Conservation (phyloP, 2,888 invertebrate genomes). For the Oegoconia quadripuncta region DNA sequence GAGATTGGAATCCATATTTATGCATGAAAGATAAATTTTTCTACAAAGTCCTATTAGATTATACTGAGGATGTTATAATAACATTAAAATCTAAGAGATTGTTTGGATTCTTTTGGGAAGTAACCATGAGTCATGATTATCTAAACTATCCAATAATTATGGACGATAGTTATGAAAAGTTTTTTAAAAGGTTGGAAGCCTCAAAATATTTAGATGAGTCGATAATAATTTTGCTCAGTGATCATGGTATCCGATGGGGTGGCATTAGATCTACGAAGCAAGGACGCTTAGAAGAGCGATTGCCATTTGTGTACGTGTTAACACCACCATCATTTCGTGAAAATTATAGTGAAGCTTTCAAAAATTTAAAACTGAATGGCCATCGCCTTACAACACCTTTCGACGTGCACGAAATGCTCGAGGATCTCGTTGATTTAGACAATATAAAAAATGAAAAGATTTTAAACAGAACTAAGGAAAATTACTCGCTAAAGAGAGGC, state of each 20-base stretch:
- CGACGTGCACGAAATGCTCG: slow-evolving; percentile 86
- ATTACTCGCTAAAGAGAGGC: slow-evolving; percentile 62
- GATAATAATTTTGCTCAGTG: slow-evolving; percentile 84
- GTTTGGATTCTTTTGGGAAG: slow-evolving; percentile 89
- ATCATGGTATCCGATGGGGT: slow-evolving; percentile 92
- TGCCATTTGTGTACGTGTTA: slow-evolving; percentile 85
- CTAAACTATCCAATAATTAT: slow-evolving; percentile 85
- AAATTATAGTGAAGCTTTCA: slow-evolving; percentile 75
- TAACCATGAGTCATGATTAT: slow-evolving; percentile 87
- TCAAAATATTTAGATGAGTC: slow-evolving; percentile 79
- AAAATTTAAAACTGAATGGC: slow-evolving; percentile 81
- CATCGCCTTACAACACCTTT: slow-evolving; percentile 83
- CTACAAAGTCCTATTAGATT: slow-evolving; percentile 82
- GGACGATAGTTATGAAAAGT: slow-evolving; percentile 78
- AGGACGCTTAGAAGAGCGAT: slow-evolving; percentile 88
- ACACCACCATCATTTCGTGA: slow-evolving; percentile 83
- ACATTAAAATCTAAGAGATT: slow-evolving; percentile 56
- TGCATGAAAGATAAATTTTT: slow-evolving; percentile 82
- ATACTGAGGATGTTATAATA: slow-evolving; percentile 74
- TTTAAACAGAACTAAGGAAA: slow-evolving; percentile 31
- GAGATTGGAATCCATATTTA: slow-evolving; percentile 74
- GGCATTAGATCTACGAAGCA: slow-evolving; percentile 86
- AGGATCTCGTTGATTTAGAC: slow-evolving; percentile 78
- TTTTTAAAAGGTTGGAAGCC: slow-evolving; percentile 68
- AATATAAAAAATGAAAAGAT: slow-evolving; percentile 29